Evolutionary conservation across 2,888 invertebrate species (phyloP).

Genomic region (Eristalinus sepulchralis): DNA sequence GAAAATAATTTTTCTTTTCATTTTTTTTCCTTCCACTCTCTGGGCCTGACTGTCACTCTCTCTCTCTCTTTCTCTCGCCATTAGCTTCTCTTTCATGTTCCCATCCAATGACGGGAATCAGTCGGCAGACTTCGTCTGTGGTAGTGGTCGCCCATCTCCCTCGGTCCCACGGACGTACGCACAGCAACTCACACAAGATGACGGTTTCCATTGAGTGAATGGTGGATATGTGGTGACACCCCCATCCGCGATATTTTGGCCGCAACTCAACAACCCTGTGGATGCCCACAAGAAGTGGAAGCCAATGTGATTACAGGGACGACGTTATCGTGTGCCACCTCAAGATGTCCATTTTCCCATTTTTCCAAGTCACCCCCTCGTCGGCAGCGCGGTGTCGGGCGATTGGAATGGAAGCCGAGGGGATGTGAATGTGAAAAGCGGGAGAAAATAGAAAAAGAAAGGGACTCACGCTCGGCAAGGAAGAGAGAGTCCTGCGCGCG

Average conservation of each 20-base stretch:
- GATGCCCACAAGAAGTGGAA: slow-evolving; percentile 76
- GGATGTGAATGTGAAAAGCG: slow-evolving; percentile 20
- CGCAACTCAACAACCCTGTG: slow-evolving; percentile 77
- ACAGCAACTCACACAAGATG: slow-evolving; percentile 14
- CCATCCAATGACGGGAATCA: background rate
- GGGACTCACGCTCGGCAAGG: background rate
- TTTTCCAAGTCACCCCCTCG: slow-evolving; percentile 35
- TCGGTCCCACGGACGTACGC: slow-evolving; percentile 8
- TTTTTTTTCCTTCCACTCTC: slow-evolving; percentile 6
- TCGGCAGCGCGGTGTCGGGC: slow-evolving; percentile 20
- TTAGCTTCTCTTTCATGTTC: slow-evolving; percentile 21
- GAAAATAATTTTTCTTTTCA: slow-evolving; percentile 10
- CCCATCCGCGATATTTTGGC: slow-evolving; percentile 73
- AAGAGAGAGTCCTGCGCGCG: slow-evolving; percentile 64
- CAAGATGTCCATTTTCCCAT: slow-evolving; percentile 63
- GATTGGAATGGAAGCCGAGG: slow-evolving; percentile 25
- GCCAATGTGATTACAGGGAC: slow-evolving; percentile 70
- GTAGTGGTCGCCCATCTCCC: slow-evolving; percentile 50
- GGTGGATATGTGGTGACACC: slow-evolving; percentile 75
- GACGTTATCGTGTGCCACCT: slow-evolving; percentile 69
- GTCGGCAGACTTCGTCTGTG: slow-evolving; percentile 26
- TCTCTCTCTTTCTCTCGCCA: slow-evolving; percentile 34
- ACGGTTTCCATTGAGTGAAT: slow-evolving; percentile 64
- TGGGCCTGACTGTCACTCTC: background rate
- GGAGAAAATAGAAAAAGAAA: slow-evolving; percentile 11